Evolutionary conservation across 2,113 vertebrate genomes (phyloP).

Genomic region (Gorsachius goisagi): DNA sequence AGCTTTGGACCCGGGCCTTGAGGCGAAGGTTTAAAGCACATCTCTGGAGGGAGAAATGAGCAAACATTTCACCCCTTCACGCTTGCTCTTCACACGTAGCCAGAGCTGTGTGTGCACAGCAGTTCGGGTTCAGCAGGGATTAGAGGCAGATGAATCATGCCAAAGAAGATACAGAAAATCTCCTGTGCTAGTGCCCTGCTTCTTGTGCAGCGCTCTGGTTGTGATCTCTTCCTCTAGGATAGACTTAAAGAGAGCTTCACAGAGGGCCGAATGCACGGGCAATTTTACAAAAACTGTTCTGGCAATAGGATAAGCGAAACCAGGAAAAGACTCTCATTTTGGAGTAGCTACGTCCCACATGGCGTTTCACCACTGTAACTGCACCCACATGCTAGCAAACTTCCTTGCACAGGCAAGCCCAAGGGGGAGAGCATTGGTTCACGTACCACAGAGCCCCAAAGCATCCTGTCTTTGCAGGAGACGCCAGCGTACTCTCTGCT

Average conservation of each 20-base stretch:
- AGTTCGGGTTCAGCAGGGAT: not conserved
- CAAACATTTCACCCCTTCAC: not conserved
- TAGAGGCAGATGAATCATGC: not conserved
- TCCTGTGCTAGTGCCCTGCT: not conserved
- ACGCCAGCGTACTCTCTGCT: not conserved
- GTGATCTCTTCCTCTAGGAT: not conserved
- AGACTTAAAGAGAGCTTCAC: not conserved
- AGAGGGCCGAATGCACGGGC: not conserved
- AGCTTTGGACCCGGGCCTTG: accelerated
- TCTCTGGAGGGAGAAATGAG: not conserved
- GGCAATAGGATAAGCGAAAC: not conserved
- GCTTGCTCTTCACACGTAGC: not conserved
- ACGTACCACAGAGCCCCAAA: not conserved
- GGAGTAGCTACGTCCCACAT: not conserved
- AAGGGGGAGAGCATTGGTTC: not conserved
- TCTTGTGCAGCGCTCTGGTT: not conserved
- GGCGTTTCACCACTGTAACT: conserved; percentile 4
- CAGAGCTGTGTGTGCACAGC: not conserved
- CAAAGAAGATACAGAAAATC: not conserved
- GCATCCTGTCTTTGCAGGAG: not conserved
- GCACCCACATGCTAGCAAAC: not conserved
- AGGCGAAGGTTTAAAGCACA: not conserved
- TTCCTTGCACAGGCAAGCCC: not conserved
- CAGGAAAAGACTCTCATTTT: not conserved
- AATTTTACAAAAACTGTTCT: not conserved